Evolutionary conservation across 2,888 invertebrate genomes (phyloP), one percentile per base, ranked within the genome.

Genomic region (Cremastinae sp.): DNA sequence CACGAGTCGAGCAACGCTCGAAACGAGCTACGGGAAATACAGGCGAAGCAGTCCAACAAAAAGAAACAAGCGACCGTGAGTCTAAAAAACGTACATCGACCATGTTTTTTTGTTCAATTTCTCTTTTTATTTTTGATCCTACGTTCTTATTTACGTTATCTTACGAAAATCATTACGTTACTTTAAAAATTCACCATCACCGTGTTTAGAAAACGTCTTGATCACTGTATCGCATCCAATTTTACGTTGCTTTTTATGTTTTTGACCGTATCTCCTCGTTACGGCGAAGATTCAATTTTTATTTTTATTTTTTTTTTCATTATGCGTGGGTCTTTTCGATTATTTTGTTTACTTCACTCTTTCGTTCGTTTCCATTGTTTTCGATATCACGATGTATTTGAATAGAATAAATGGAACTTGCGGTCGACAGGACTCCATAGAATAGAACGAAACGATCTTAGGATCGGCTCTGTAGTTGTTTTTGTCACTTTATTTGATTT

Each of bases 1-100:
- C 91, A 90, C 74, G 91, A 91, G 78, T 92, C 93, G 61, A 92
- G 93, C 65, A 95, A 94, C 84, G 93, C 93, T 53, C 93, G 93
- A 80, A 95, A 95, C 84, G 95, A 95, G 85, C 89, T 95, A 53
- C 90, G 92, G 79, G 93, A 95, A 90, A 91, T 93, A 79, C 91
- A 92, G 74, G 91, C 92, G 45, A 90, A 90, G 66, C 90, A 89
- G 53, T 83, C 83, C 75, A 86, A 85, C 73, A 92, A 91, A 84
- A 92, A 92, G 85, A 92, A 92, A 83, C 92, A 92, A 88, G 91
- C 92, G 70, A 92, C 92, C 83, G 91, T 91, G 86, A 89, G 90
- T 90, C 85, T 84, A 53, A 86, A 85, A 86, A 88, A 88, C 86
- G 86, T 88, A 88, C 82, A 86, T 84, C 85, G 58, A 83, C 59